Percentiles rank a stretch among this genome's conserved stretches.
phyloP scores from a whole-genome alignment of 2,113 vertebrate genomes.

The Planiliza haematocheilus region DNA sequence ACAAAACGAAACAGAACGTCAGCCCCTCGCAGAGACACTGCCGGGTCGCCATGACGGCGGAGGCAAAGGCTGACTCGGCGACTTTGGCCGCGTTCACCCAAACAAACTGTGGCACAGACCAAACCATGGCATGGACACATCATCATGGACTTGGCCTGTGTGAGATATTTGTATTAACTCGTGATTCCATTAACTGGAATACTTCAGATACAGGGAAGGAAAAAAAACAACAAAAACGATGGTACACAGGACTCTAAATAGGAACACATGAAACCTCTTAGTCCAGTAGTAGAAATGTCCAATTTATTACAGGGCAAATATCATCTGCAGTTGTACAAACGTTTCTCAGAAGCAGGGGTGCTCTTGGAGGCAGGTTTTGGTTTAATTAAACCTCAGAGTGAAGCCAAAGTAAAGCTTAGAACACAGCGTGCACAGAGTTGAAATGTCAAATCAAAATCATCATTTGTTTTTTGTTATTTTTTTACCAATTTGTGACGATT shows the following conservation, averaged over 20 bases:
- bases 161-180: not conserved
- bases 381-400: conserved; percentile 4
- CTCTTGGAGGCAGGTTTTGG: conserved; percentile 22
- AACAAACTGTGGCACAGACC: conserved; percentile 10
- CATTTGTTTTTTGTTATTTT: not conserved
- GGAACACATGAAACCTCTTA: conserved; percentile 1
- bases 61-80: conserved; percentile 40
- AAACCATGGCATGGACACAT: not conserved
- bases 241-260: conserved; percentile 5
- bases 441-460: not conserved
- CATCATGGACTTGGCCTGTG: not conserved
- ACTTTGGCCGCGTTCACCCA: not conserved
- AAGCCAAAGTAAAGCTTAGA: not conserved
- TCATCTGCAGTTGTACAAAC: not conserved
- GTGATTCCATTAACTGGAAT: conserved; percentile 29
- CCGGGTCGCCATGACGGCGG: no score
- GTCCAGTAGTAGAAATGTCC: conserved; percentile 13
- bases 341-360: conserved; percentile 1
- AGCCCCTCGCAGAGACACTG: conserved; percentile 3
- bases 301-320: not conserved
- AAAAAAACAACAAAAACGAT: no score
- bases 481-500: not conserved
- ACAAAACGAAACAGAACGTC: conserved; percentile 64
- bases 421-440: no score
- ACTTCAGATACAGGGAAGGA: conserved; percentile 32